These are phyloP conservation scores for Malaclemys terrapin DNA, from an alignment of 2,113 vertebrate genomes.

Conservation along the genomic window DNA sequence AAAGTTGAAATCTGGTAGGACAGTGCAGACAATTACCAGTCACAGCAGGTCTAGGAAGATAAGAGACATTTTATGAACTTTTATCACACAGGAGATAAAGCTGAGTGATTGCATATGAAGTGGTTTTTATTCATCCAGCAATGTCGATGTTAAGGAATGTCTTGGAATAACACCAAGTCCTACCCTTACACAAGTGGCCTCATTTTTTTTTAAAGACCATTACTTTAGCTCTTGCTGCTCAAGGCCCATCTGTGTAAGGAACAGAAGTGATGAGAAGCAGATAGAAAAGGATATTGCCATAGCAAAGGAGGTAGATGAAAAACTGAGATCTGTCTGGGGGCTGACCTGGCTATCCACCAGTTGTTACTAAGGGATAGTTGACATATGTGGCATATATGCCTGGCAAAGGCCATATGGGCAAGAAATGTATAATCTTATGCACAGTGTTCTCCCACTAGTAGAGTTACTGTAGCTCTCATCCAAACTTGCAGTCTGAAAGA, in stretches of 20 bases:
- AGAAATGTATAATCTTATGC: background rate
- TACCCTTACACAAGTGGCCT: background rate
- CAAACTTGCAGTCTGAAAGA: background rate
- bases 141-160: background rate
- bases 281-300: background rate
- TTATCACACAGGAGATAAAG: background rate
- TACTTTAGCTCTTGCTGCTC: background rate
- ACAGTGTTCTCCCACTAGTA: background rate
- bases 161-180: background rate
- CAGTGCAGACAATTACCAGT: background rate
- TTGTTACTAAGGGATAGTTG: background rate
- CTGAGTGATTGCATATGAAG: background rate
- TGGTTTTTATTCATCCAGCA: background rate
- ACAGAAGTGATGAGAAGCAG: background rate
- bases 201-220: fast-evolving
- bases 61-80: background rate
- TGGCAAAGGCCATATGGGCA: constrained; percentile 4
- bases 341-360: background rate
- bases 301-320: background rate
- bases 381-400: background rate
- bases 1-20: background rate
- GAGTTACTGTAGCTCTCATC: background rate
- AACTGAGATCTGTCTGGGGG: background rate
- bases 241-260: background rate
- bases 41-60: background rate